phyloP scores from a whole-genome alignment of 2,888 invertebrate genomes.

The Eudasyphora cyanicolor region DNA sequence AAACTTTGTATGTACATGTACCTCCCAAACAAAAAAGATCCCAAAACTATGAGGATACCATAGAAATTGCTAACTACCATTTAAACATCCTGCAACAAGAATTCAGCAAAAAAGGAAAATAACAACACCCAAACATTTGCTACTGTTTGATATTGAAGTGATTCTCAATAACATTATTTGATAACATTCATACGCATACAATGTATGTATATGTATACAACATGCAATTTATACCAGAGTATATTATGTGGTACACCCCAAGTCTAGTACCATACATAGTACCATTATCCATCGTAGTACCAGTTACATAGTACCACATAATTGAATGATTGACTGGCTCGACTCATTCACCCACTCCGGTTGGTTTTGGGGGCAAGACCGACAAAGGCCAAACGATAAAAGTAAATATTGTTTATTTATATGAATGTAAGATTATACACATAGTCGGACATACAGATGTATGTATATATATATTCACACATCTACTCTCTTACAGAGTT shows the following conservation, averaged over 20 bases:
- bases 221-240: background rate
- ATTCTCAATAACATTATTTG: slow-evolving; percentile 36
- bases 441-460: background rate
- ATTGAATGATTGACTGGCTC: slow-evolving; percentile 29
- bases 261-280: background rate
- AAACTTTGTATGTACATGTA: no score
- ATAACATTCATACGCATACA: background rate
- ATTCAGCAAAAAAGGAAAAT: background rate
- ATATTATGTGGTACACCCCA: slow-evolving; percentile 13
- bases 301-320: slow-evolving; percentile 23
- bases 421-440: background rate
- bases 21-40: background rate
- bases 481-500: background rate
- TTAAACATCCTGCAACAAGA: background rate
- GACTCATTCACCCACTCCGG: background rate
- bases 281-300: no score
- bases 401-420: slow-evolving; percentile 35
- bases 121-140: background rate
- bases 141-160: slow-evolving; percentile 52
- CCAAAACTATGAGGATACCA: background rate
- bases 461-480: slow-evolving; percentile 6
- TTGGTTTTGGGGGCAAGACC: background rate
- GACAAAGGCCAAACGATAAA: slow-evolving; percentile 22
- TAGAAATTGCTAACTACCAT: slow-evolving; percentile 12
- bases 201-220: background rate